These are phyloP conservation scores for Phyllopteryx taeniolatus DNA, from an alignment of 2,113 vertebrate genomes.

Conservation along the genomic window DNA sequence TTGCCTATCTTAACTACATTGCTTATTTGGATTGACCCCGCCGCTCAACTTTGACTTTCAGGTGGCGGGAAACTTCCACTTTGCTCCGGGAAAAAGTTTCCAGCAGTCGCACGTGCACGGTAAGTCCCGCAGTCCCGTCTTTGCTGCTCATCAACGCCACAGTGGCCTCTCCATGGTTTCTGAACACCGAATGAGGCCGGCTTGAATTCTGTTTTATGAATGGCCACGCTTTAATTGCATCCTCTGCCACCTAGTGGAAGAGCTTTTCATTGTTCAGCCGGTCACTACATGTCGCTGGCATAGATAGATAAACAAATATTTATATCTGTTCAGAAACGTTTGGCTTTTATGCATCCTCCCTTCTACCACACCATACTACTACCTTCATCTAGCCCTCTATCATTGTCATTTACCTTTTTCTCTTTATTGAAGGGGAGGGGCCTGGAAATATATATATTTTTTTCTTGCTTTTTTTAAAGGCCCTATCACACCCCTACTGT, in stretches of 20 bases:
- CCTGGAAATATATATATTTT: too few relatives aligned
- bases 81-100: constrained; percentile 98
- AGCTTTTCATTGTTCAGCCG: neutral
- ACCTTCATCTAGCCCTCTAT: neutral
- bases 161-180: neutral
- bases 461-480: too few relatives aligned
- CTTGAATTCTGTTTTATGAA: neutral
- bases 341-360: constrained; percentile 5
- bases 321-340: constrained; percentile 25
- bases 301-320: neutral
- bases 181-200: constrained; percentile 5
- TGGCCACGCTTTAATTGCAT: too few relatives aligned
- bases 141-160: neutral
- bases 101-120: constrained; percentile 98
- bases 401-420: too few relatives aligned
- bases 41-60: constrained; percentile 47
- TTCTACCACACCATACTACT: neutral
- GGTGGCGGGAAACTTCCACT: constrained; percentile 99
- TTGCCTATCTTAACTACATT: too few relatives aligned
- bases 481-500: too few relatives aligned
- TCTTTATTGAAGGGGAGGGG: neutral
- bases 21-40: constrained; percentile 1
- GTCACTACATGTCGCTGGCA: neutral
- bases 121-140: constrained; percentile 56
- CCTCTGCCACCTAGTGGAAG: too few relatives aligned